Evolutionary conservation across 2,113 vertebrate genomes (phyloP), one percentile per base, ranked within the genome.

Genomic region (Pogona vitticeps): DNA sequence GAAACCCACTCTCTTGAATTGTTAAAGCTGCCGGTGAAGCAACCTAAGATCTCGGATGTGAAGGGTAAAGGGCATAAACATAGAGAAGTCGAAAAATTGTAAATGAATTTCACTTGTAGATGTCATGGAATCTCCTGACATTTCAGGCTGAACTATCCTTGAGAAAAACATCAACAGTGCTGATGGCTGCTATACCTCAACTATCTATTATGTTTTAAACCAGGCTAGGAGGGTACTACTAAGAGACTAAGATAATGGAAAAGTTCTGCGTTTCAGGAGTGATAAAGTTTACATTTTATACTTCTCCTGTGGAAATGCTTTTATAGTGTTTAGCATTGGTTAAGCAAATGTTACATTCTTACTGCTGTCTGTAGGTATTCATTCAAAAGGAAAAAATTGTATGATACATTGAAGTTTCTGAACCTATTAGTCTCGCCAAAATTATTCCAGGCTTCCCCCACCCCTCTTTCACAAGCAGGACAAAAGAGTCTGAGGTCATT

Each of bases 191-290:
- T 65, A 40, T 2, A 42, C 58, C 17, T 81, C 26, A 61, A 18
- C 40, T 31, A 15, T 23, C 23, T 73, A 61, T 73, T 73, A 42
- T 77, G 31, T 68, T 80, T 80, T 13, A 68, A 73, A 80, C 17
- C 68, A 82, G 21, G 42, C 87, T 67, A 36, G 58, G 31, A 86
- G 33, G 76, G 33, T 21, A 3, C 26, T n/a, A 78, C 9, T 70
- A 59, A 89, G 83, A 84, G 15, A 2, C 83, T 59, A 80, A 33
- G 5, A 75, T 80, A 4, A 88, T 76, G 28, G 2, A 80, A 67
- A 13, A 79, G 3, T 86, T n/a, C 6, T 68, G 0, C 38, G 83
- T 90, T 83, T 38, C 6, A 52, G 78, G 33, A 91, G 77, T 15
- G 28, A 3, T 36, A 79, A 18, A 5, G 23, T 36, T 88, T 58